Evolutionary conservation across 1,140 invertebrate genomes (phyloP), one percentile per base, ranked within the genome.

Genomic region (Adoxophyes honmai): DNA sequence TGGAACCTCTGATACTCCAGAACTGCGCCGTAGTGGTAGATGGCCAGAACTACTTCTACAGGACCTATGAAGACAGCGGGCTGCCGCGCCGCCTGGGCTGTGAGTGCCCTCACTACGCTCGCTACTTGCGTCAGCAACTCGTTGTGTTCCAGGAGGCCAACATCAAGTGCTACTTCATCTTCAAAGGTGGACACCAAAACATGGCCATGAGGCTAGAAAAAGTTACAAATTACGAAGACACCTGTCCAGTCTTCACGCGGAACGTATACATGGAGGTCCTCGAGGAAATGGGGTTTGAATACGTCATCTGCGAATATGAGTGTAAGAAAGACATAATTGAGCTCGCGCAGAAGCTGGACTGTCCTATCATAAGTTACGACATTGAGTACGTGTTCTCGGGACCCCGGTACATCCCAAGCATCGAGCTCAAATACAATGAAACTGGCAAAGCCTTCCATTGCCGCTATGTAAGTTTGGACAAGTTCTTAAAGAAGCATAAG

Each of bases 11-110:
- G n/a, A n/a, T n/a, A n/a, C n/a, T n/a, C n/a, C n/a, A n/a, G n/a
- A n/a, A n/a, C 39, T 2, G 15, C 15, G 3, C 37, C 7, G 58
- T 81, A 1, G 76, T 81, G 0, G 60, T 81, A 8, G 78, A 81
- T 33, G 78, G 62, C 4, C 73, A 78, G 10, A 75, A 78, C 34
- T 66, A 62, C 34, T 73, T 79, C 15, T 75, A 75, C 38, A 9
- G 33, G 5, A 48, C 59, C 10, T 74, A 78, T 42, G 7, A 66
- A 10, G 9, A 55, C 0, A 60, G 59, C 14, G 34, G 35, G 0
- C 9, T 78, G 0, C 54, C 34, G 0, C 66, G 34, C 15, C 15
- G 16, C 0, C 66, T 70, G 10, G 78, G 76, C 10, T 57, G 65
- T 5, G 75, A 81, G 39, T 44, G 68, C 14, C 54, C 78, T 15